These are phyloP conservation scores for Taxidea taxus DNA, from an alignment of 2,113 vertebrate genomes.

Conservation along the genomic window DNA sequence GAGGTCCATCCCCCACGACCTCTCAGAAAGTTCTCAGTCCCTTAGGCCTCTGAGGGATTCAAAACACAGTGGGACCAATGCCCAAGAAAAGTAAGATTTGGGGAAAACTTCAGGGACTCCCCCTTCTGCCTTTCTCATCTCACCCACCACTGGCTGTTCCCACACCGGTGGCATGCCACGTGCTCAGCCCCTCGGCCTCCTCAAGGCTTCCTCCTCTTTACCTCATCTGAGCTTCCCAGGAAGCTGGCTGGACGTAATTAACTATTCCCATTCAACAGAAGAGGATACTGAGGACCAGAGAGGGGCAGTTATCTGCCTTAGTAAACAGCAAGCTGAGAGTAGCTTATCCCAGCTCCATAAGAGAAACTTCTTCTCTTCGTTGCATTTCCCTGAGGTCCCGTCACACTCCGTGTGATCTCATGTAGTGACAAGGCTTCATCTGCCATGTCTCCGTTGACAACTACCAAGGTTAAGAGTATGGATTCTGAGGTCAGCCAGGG, in stretches of 20 bases:
- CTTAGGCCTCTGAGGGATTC: background rate
- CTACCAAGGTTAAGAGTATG: background rate
- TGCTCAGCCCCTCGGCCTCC: background rate
- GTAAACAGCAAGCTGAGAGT: background rate
- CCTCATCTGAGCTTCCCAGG: background rate
- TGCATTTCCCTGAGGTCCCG: background rate
- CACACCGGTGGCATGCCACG: background rate
- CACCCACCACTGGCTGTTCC: background rate
- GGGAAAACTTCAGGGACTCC: background rate
- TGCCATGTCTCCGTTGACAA: background rate
- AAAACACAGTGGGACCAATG: background rate
- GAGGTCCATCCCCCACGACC: background rate
- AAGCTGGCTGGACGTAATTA: background rate
- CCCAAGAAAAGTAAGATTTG: background rate
- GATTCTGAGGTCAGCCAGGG: background rate
- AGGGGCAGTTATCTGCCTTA: background rate
- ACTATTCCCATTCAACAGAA: background rate
- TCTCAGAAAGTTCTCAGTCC: background rate
- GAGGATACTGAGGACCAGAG: background rate
- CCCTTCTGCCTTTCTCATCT: background rate
- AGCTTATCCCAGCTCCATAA: background rate
- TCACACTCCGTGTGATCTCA: background rate
- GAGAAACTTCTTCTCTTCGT: background rate
- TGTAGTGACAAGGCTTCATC: background rate
- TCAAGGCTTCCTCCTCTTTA: background rate